Evolutionary conservation across 2,888 invertebrate genomes (phyloP).

Genomic region (Trissolcus japonicus): DNA sequence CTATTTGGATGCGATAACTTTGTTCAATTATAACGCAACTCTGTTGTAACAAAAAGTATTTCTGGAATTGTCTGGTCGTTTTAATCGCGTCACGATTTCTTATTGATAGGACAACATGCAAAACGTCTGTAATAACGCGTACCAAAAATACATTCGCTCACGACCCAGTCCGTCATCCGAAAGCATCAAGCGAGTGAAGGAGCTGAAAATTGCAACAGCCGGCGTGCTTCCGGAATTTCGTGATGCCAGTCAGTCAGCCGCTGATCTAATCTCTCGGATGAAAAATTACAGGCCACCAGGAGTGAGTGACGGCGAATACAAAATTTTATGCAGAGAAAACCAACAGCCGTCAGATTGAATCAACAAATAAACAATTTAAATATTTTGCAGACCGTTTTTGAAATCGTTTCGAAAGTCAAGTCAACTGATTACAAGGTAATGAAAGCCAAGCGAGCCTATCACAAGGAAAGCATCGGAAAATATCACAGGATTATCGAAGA

Average conservation of each 20-base stretch:
- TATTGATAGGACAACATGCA: constrained; percentile 79
- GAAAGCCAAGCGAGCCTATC: constrained; percentile 89
- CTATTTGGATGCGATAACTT: too few relatives aligned
- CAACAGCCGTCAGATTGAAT: too few relatives aligned
- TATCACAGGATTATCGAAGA: constrained; percentile 75
- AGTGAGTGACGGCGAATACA: constrained; percentile 76
- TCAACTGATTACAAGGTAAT: constrained; percentile 88
- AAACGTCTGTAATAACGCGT: constrained; percentile 90
- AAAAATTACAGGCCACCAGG: constrained; percentile 86
- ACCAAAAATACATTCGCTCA: constrained; percentile 92
- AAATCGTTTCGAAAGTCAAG: constrained; percentile 89
- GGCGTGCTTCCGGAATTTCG: constrained; percentile 80
- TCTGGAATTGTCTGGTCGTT: too few relatives aligned
- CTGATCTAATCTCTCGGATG: constrained; percentile 80
- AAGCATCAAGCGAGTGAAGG: constrained; percentile 91
- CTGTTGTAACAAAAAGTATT: too few relatives aligned
- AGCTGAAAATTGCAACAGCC: constrained; percentile 78
- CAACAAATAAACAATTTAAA: not conserved
- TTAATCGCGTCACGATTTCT: not conserved
- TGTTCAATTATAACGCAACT: too few relatives aligned
- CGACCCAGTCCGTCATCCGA: constrained; percentile 93
- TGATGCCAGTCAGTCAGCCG: constrained; percentile 60
- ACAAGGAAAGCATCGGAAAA: constrained; percentile 80
- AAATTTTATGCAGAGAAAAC: constrained; percentile 26
- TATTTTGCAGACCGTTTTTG: constrained; percentile 90